phyloP scores from a whole-genome alignment of 2,113 vertebrate species.

The Mugil cephalus region DNA sequence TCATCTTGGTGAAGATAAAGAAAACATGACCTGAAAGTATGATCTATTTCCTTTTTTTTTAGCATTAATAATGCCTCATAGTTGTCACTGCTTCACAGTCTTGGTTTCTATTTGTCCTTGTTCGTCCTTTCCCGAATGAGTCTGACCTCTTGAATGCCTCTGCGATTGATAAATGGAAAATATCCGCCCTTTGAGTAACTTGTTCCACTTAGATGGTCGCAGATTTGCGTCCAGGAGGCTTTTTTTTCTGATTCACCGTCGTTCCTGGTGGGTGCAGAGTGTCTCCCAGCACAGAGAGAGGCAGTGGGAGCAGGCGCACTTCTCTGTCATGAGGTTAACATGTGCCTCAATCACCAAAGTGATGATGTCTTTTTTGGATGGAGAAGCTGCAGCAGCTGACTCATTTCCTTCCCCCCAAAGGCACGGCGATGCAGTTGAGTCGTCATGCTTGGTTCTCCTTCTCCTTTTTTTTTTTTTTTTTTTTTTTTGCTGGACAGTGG shows the following conservation, averaged over 20 bases:
- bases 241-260: conserved; percentile 57
- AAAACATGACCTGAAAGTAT: background rate
- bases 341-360: conserved; percentile 69
- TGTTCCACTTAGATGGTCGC: conserved; percentile 54
- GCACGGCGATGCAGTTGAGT: conserved; percentile 1
- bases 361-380: conserved; percentile 60
- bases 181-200: conserved; percentile 38
- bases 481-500: background rate
- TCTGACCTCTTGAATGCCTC: conserved; percentile 8
- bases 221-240: conserved; percentile 9
- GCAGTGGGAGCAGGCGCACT: conserved; percentile 53
- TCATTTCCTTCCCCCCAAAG: conserved; percentile 47
- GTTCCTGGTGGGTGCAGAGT: conserved; percentile 58
- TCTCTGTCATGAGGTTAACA: conserved; percentile 78
- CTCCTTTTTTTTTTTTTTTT: no score
- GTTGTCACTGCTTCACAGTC: background rate
- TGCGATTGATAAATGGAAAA: conserved; percentile 42
- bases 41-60: background rate
- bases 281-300: conserved; percentile 51
- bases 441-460: conserved; percentile 11
- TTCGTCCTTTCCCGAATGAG: background rate
- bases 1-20: conserved; percentile 17
- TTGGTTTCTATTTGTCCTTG: background rate
- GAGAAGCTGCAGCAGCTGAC: conserved; percentile 54
- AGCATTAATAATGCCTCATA: background rate